A percentile compares a stretch with the other conserved stretches of the same genome.
phyloP scores from a whole-genome alignment of 2,113 vertebrate genomes.

The Craseonycteris thonglongyai region DNA sequence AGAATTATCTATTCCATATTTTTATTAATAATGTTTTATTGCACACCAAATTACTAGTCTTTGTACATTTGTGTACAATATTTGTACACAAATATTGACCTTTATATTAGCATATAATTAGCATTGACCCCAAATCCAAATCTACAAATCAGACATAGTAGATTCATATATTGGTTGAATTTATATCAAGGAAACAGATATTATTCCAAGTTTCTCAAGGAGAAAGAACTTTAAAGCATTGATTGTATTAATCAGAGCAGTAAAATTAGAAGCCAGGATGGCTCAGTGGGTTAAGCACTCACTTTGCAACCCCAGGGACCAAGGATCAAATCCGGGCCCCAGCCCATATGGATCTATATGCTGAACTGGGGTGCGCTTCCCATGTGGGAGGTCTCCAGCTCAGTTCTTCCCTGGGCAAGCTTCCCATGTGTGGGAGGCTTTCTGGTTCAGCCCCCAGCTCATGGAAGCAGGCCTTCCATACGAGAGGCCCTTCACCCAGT shows the following conservation, averaged over 20 bases:
- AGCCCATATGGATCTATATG: no score
- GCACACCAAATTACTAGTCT: background rate
- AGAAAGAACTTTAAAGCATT: background rate
- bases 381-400: no score
- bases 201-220: background rate
- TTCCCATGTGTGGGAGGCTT: no score
- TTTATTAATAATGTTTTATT: background rate
- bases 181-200: background rate
- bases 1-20: background rate
- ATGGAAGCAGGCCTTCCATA: no score
- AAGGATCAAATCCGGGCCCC: no score
- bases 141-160: background rate
- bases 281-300: no score
- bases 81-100: background rate
- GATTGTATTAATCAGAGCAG: background rate
- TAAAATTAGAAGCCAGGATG: background rate
- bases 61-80: no score
- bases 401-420: no score
- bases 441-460: no score
- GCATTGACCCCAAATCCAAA: background rate
- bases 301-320: no score
- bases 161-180: background rate
- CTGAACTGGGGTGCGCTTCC: no score
- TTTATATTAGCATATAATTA: background rate
- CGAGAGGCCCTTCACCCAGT: no score